Conservation (phyloP, 2,888 invertebrate species). For the Drosophila yooni region DNA sequence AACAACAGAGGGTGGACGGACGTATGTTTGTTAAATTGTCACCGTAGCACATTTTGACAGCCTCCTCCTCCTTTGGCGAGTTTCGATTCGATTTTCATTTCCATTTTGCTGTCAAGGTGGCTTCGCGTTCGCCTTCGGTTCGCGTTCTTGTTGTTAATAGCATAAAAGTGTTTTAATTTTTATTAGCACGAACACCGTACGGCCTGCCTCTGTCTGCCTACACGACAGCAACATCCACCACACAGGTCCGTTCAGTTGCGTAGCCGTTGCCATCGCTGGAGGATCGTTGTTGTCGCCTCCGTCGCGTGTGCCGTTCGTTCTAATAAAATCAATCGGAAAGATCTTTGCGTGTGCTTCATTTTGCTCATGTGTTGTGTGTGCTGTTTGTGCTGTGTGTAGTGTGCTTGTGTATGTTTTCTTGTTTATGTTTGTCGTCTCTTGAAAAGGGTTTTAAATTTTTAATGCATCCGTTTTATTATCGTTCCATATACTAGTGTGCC, state of each 20-base stretch:
- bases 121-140: constrained; percentile 61
- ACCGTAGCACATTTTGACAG: constrained; percentile 57
- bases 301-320: constrained; percentile 69
- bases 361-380: constrained; percentile 13
- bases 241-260: constrained; percentile 59
- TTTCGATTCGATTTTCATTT: constrained; percentile 36
- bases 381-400: constrained; percentile 30
- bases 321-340: constrained; percentile 70
- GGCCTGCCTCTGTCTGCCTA: constrained; percentile 41
- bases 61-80: background rate
- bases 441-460: constrained; percentile 69
- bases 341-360: constrained; percentile 60
- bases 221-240: constrained; percentile 40
- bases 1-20: constrained; percentile 18
- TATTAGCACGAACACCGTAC: constrained; percentile 73
- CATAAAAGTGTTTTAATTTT: constrained; percentile 79
- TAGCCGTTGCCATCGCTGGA: constrained; percentile 60
- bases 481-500: constrained; percentile 58
- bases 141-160: constrained; percentile 70
- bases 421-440: constrained; percentile 60
- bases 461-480: constrained; percentile 78
- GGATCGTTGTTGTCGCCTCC: constrained; percentile 54
- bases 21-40: constrained; percentile 58
- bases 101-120: constrained; percentile 66
- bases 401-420: constrained; percentile 26